phyloP scores from a whole-genome alignment of 2,113 vertebrate species.

The Argyrosomus japonicus region DNA sequence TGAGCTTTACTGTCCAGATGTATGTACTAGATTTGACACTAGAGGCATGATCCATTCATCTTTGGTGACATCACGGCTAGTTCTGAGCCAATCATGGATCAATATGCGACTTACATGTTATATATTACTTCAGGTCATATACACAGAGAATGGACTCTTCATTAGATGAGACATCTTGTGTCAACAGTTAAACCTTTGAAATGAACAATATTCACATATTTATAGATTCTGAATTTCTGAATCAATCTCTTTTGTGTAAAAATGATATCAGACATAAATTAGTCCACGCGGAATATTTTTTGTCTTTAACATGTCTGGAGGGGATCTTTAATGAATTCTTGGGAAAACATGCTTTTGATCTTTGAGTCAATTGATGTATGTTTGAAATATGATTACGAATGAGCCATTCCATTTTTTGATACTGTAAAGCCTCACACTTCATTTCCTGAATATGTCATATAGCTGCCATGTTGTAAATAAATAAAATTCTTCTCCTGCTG shows the following conservation, averaged over 20 bases:
- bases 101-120: background rate
- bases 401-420: conserved; percentile 6
- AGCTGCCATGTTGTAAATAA: conserved; percentile 34
- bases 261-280: background rate
- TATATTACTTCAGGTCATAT: background rate
- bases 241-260: background rate
- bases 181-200: background rate
- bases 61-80: background rate
- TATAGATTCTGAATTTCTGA: background rate
- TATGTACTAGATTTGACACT: background rate
- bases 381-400: background rate
- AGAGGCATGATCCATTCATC: background rate
- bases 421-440: background rate
- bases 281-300: background rate
- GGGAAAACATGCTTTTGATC: conserved; percentile 5
- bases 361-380: background rate
- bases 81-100: background rate
- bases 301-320: background rate
- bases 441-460: background rate
- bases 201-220: conserved; percentile 20
- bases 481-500: background rate
- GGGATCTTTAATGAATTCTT: conserved; percentile 1
- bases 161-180: background rate
- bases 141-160: conserved; percentile 1
- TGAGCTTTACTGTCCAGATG: background rate